These are phyloP conservation scores for Drosophila elegans DNA, from an alignment of 1,140 invertebrate species.

Conservation along the genomic window DNA sequence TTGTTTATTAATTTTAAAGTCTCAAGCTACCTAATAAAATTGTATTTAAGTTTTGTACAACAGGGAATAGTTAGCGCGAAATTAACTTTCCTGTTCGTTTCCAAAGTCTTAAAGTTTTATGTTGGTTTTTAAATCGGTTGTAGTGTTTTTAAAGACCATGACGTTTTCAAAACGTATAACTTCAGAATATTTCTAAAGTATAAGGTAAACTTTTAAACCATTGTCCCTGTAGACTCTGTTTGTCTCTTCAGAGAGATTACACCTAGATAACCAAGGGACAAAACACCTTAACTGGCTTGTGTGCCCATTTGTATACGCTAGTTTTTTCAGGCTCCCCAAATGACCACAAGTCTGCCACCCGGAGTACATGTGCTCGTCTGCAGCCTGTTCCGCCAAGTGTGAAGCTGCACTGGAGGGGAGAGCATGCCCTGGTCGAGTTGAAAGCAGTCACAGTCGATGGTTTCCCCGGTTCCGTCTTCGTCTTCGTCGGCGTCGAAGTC, in stretches of 20 bases:
- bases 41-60: no score
- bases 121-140: neutral
- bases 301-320: constrained; percentile 13
- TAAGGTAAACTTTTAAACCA: no score
- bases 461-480: constrained; percentile 30
- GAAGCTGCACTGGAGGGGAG: constrained; percentile 16
- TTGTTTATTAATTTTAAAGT: neutral
- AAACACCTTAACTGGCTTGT: neutral
- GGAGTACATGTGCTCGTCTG: constrained; percentile 20
- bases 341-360: constrained; percentile 2
- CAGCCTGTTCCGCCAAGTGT: constrained; percentile 24
- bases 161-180: no score
- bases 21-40: no score
- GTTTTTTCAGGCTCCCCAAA: constrained; percentile 14
- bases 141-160: neutral
- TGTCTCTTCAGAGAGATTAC: neutral
- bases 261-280: neutral
- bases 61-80: no score
- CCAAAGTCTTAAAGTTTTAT: neutral
- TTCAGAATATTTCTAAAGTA: no score
- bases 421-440: constrained; percentile 37
- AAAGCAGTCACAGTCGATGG: constrained; percentile 31
- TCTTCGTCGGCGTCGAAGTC: neutral
- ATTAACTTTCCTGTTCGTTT: neutral
- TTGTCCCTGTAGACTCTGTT: neutral